Evolutionary conservation across 2,113 vertebrate genomes (phyloP).

Genomic region (Hippocampus zosterae): DNA sequence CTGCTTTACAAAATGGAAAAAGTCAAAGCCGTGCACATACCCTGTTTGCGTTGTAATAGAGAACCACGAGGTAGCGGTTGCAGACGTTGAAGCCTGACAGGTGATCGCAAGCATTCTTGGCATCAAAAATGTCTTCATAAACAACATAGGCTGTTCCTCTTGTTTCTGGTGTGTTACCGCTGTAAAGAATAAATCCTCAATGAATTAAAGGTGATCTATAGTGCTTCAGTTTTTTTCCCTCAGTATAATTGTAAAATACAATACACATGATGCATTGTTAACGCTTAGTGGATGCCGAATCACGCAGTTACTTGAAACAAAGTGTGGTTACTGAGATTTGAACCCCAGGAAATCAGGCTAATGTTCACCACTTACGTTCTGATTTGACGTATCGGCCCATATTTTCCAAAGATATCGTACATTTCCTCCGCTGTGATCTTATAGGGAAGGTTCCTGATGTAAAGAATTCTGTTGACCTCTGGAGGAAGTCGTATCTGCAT

Average conservation of each 20-base stretch:
- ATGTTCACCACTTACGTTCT: conserved; percentile 83
- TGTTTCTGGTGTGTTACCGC: conserved; percentile 95
- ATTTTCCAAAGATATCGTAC: conserved; percentile 99
- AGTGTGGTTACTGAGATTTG: too few relatives aligned
- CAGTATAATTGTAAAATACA: too few relatives aligned
- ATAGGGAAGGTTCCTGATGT: conserved; percentile 93
- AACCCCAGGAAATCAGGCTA: too few relatives aligned
- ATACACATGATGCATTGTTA: too few relatives aligned
- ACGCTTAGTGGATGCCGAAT: too few relatives aligned
- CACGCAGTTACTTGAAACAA: too few relatives aligned
- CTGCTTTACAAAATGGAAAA: not conserved
- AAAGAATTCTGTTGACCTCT: conserved; percentile 95
- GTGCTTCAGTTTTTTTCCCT: not conserved
- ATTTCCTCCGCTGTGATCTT: conserved; percentile 99
- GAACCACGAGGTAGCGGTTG: conserved; percentile 96
- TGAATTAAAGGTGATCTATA: not conserved
- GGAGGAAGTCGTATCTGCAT: conserved; percentile 91
- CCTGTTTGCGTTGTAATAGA: conserved; percentile 98
- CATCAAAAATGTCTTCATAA: conserved; percentile 98
- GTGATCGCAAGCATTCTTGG: conserved; percentile 97
- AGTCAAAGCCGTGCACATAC: conserved; percentile 63
- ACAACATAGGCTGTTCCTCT: conserved; percentile 97
- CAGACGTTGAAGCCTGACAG: conserved; percentile 98
- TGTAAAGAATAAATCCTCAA: conserved; percentile 44
- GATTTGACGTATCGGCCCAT: conserved; percentile 96